Conservation (phyloP, 1,140 invertebrate species). For the Trichoplusia ni region DNA sequence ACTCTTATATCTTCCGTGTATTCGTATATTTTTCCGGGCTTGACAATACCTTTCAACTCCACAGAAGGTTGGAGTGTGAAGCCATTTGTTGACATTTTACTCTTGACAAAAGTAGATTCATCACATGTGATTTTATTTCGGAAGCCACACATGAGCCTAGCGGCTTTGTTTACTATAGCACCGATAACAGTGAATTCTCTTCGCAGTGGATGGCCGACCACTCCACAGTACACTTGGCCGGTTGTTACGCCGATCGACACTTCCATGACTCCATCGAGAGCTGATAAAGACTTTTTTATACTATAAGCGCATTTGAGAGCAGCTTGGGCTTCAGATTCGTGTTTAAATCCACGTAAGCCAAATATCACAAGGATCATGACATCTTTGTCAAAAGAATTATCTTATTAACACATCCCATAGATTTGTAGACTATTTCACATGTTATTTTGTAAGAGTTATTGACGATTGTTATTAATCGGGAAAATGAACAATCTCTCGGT, state of each 20-base stretch:
- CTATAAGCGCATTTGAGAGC: conserved; percentile 85
- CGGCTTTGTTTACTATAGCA: conserved; percentile 88
- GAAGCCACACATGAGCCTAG: conserved; percentile 88
- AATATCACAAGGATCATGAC: conserved; percentile 88
- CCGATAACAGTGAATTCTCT: conserved; percentile 91
- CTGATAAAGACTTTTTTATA: conserved; percentile 79
- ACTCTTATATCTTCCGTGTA: conserved; percentile 76
- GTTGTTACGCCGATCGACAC: conserved; percentile 86
- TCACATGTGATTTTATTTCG: conserved; percentile 84
- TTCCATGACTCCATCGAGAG: conserved; percentile 79
- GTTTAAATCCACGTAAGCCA: conserved; percentile 87
- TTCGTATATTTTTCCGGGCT: conserved; percentile 80
- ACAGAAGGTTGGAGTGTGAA: conserved; percentile 80
- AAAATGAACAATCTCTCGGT: conserved; percentile 66
- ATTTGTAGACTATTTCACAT: conserved; percentile 77
- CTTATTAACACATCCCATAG: conserved; percentile 87
- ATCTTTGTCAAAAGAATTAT: conserved; percentile 88
- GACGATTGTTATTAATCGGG: conserved; percentile 71
- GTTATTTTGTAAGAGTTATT: conserved; percentile 75
- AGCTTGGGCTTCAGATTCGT: conserved; percentile 86
- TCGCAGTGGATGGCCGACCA: conserved; percentile 87
- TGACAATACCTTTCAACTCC: conserved; percentile 81
- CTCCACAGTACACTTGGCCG: conserved; percentile 88
- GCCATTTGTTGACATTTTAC: conserved; percentile 80
- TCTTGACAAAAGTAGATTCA: conserved; percentile 82